Evolutionary conservation across 2,113 vertebrate genomes (phyloP).

Genomic region (Rhodinocichla rosea): DNA sequence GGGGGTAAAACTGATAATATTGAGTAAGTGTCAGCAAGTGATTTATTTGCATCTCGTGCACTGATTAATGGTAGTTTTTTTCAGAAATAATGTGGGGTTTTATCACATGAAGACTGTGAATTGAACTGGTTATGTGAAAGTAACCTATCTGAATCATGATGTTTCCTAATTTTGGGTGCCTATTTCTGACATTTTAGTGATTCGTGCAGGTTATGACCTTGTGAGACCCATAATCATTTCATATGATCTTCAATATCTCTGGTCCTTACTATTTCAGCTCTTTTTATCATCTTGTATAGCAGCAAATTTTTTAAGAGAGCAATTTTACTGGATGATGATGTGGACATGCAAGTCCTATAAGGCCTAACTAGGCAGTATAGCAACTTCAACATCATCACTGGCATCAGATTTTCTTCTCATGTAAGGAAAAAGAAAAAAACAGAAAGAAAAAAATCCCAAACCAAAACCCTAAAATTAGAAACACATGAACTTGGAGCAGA

Average conservation of each 20-base stretch:
- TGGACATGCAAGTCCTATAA: neutral
- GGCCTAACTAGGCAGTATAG: neutral
- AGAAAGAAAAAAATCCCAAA: neutral
- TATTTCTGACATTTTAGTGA: neutral
- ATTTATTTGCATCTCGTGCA: neutral
- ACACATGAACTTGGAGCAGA: neutral
- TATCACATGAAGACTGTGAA: neutral
- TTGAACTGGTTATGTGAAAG: neutral
- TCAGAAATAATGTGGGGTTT: neutral
- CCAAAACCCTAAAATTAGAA: neutral
- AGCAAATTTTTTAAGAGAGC: neutral
- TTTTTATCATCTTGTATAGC: neutral
- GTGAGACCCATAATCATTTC: neutral
- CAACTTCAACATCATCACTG: neutral
- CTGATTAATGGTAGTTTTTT: neutral
- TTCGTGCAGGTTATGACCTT: neutral
- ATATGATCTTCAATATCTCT: neutral
- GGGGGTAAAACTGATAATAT: neutral
- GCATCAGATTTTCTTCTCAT: neutral
- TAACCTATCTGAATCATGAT: neutral
- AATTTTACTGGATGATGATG: neutral
- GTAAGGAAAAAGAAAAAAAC: neutral
- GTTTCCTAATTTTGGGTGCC: neutral
- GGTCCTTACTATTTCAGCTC: neutral
- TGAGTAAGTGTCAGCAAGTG: neutral